Conservation (phyloP, 2,888 invertebrate genomes). For the Acleris sparsana region DNA sequence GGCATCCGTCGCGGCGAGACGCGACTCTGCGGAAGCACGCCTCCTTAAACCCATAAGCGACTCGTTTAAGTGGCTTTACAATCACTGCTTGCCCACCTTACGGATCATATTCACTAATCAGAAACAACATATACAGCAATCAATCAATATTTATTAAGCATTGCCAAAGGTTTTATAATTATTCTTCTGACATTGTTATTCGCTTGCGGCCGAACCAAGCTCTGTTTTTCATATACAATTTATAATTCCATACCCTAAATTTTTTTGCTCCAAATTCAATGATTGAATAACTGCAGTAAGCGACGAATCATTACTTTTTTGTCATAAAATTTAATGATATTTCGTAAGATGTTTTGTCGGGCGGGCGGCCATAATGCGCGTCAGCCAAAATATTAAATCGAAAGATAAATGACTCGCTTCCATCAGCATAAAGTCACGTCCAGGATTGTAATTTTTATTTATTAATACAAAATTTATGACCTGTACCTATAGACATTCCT, state of each 20-base stretch:
- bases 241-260: not conserved
- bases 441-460: constrained; percentile 21
- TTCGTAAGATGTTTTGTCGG: constrained; percentile 28
- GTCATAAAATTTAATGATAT: constrained; percentile 25
- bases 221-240: not conserved
- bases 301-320: constrained; percentile 27
- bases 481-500: constrained; percentile 12
- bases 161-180: not conserved
- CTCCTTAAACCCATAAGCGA: constrained; percentile 38
- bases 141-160: not conserved
- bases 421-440: constrained; percentile 35
- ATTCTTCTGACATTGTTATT: not conserved
- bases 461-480: constrained; percentile 21
- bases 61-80: constrained; percentile 11
- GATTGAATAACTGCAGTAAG: constrained; percentile 9
- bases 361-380: constrained; percentile 20
- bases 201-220: not conserved
- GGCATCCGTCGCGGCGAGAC: constrained; percentile 51
- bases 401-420: constrained; percentile 32
- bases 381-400: constrained; percentile 31
- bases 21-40: constrained; percentile 47
- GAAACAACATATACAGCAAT: not conserved
- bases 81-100: constrained; percentile 11
- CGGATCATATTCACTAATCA: constrained; percentile 12
- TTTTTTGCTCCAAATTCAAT: constrained; percentile 9